Evolutionary conservation across 2,888 invertebrate genomes (phyloP).

Genomic region (Petrolisthes manimaculis): DNA sequence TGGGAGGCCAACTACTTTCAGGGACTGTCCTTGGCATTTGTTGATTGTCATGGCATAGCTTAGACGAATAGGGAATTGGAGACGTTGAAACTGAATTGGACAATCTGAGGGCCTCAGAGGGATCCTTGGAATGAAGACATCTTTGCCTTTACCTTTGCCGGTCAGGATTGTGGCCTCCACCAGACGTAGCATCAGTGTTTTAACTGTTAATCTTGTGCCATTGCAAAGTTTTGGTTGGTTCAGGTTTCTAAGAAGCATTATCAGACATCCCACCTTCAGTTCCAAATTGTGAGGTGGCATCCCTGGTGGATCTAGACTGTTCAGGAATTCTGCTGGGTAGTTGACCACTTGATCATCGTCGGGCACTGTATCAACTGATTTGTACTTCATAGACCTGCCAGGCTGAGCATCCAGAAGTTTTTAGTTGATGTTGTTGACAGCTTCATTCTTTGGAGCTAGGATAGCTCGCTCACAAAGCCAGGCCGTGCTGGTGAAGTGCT

Average conservation of each 20-base stretch:
- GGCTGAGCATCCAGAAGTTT: no score
- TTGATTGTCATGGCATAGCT: conserved; percentile 20
- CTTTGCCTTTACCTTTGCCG: neutral
- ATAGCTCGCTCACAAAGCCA: no score
- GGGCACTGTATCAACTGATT: neutral
- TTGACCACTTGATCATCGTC: conserved; percentile 56
- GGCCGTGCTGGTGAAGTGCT: no score
- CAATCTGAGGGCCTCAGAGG: neutral
- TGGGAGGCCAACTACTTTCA: neutral
- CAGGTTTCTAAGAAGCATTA: conserved; percentile 64
- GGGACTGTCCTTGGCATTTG: neutral
- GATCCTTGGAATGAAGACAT: no score
- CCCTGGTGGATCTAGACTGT: conserved; percentile 66
- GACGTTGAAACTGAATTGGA: neutral
- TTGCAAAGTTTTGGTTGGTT: conserved; percentile 67
- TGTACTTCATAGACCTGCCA: neutral
- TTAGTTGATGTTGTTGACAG: no score
- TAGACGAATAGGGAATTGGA: neutral
- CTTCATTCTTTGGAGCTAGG: no score
- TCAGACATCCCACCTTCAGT: conserved; percentile 66
- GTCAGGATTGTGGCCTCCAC: neutral
- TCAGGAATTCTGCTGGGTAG: conserved; percentile 66
- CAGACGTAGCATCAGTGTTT: neutral
- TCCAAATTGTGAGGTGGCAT: conserved; percentile 66
- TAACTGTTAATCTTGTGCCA: conserved; percentile 65